A percentile compares a stretch with the other conserved stretches of the same genome.
Evolutionary conservation across 2,888 invertebrate genomes (phyloP).

Genomic region (Eretmocerus hayati): DNA sequence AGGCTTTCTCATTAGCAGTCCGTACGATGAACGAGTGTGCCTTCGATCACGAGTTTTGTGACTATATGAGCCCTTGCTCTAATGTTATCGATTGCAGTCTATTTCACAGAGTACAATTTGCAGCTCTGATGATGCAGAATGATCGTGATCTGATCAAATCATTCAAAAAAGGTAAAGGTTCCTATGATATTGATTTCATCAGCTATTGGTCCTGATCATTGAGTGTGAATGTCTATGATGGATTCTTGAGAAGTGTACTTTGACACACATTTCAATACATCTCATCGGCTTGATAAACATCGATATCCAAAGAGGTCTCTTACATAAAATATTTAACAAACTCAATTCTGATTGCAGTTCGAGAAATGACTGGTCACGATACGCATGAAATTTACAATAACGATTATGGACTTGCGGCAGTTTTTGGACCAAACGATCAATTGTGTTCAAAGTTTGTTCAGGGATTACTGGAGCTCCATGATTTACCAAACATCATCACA

Average conservation of each 20-base stretch:
- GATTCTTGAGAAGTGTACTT: too few species aligned
- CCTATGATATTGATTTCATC: too few species aligned
- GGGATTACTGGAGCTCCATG: constrained; percentile 73
- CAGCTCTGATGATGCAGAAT: neutral
- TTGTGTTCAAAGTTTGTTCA: constrained; percentile 69
- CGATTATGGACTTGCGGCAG: constrained; percentile 62
- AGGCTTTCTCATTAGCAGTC: constrained; percentile 12
- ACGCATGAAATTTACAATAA: neutral
- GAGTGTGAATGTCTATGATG: too few species aligned
- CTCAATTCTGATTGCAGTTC: constrained; percentile 53
- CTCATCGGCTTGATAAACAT: too few species aligned
- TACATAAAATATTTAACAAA: too few species aligned
- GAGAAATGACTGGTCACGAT: constrained; percentile 47
- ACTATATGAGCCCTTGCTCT: neutral
- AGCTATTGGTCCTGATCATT: too few species aligned
- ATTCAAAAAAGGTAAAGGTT: constrained; percentile 10
- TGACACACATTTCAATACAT: too few species aligned
- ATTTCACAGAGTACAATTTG: constrained; percentile 9
- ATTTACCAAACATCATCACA: constrained; percentile 79
- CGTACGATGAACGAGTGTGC: constrained; percentile 14
- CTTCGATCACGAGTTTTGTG: constrained; percentile 4
- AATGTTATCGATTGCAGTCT: constrained; percentile 1
- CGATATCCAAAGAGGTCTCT: too few species aligned
- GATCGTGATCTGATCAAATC: constrained; percentile 5
- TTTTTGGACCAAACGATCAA: constrained; percentile 74